phyloP scores from a whole-genome alignment of 2,113 vertebrate species.

The Ctenomys sociabilis region DNA sequence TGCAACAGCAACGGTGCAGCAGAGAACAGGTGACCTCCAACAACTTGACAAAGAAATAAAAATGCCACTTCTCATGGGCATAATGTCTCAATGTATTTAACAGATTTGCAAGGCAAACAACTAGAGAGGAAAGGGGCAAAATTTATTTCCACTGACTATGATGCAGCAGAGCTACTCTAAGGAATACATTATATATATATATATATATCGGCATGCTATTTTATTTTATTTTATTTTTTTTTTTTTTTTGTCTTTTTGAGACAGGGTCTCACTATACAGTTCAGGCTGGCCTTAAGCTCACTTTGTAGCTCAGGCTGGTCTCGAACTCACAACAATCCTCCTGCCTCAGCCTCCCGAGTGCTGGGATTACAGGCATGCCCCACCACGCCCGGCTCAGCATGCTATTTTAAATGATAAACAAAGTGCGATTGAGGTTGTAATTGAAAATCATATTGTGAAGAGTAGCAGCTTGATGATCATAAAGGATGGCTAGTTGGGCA shows the following conservation, averaged over 20 bases:
- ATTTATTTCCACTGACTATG: constrained; percentile 71
- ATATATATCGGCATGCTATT: too few relatives aligned
- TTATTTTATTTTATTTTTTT: too few relatives aligned
- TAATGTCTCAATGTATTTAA: constrained; percentile 52
- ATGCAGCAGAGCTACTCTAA: constrained; percentile 55
- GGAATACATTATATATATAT: too few relatives aligned
- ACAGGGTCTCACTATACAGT: too few relatives aligned
- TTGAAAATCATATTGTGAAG: constrained; percentile 69
- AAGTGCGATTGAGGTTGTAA: constrained; percentile 55
- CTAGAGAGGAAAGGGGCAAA: constrained; percentile 16
- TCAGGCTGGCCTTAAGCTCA: too few relatives aligned
- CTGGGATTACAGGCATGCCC: too few relatives aligned
- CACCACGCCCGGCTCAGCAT: too few relatives aligned
- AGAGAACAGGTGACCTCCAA: constrained; percentile 70
- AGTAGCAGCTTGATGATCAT: constrained; percentile 61
- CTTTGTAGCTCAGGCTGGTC: too few relatives aligned
- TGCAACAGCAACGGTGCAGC: constrained; percentile 60
- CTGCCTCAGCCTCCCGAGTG: too few relatives aligned
- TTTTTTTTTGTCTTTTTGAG: too few relatives aligned
- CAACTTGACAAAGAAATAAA: constrained; percentile 62
- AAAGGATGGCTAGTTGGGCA: constrained; percentile 38
- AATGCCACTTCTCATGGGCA: constrained; percentile 43
- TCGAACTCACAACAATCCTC: too few relatives aligned
- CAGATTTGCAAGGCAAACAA: constrained; percentile 72
- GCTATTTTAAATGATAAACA: constrained; percentile 74